A percentile compares a stretch with the other conserved stretches of the same genome.
phyloP scores from a whole-genome alignment of 2,113 vertebrate genomes.

The Alligator sinensis region DNA sequence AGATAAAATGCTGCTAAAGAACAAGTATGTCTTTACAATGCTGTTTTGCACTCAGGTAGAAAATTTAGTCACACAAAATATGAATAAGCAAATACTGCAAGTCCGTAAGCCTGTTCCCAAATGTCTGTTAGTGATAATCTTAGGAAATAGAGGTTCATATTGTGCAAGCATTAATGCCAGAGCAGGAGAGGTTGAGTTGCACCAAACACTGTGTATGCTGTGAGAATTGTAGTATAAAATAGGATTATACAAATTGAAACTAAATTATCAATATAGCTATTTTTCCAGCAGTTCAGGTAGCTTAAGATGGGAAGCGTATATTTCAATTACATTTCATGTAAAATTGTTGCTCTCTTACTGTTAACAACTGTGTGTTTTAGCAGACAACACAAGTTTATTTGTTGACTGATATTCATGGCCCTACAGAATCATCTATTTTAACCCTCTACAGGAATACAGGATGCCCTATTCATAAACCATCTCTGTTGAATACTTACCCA shows the following conservation, averaged over 20 bases:
- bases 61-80: not conserved
- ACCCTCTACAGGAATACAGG: too few relatives aligned
- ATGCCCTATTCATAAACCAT: too few relatives aligned
- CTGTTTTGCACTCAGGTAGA: not conserved
- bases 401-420: not conserved
- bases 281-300: not conserved
- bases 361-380: not conserved
- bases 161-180: not conserved
- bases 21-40: not conserved
- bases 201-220: not conserved
- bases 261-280: not conserved
- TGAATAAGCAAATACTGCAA: not conserved
- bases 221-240: not conserved
- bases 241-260: not conserved
- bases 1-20: not conserved
- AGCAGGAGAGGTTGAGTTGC: rapidly evolving
- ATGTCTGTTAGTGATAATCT: not conserved
- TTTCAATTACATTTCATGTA: not conserved
- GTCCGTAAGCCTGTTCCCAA: not conserved
- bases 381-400: not conserved
- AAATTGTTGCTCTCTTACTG: not conserved
- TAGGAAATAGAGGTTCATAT: not conserved
- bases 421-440: too few relatives aligned
- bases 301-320: not conserved
- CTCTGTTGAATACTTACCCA: too few relatives aligned